phyloP scores from a whole-genome alignment of 2,113 vertebrate species.

The Drymodes brunneopygia region DNA sequence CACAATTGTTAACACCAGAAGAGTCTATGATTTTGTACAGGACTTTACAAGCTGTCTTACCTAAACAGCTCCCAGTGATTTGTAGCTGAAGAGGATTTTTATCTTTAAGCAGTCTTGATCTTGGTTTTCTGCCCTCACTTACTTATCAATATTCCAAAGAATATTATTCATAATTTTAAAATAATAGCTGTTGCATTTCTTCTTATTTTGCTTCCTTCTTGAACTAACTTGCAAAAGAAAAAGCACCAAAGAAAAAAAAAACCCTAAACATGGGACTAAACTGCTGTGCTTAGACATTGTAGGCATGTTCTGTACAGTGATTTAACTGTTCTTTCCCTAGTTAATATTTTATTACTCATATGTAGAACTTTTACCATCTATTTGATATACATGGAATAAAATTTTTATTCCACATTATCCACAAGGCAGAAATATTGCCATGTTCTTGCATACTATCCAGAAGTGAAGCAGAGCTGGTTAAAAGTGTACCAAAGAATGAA shows the following conservation, averaged over 20 bases:
- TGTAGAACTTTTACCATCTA: background rate
- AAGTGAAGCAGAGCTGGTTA: background rate
- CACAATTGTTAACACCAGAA: background rate
- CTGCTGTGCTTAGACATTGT: background rate
- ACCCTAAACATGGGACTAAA: fast-evolving
- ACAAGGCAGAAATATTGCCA: background rate
- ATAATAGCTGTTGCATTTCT: background rate
- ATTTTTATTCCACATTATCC: background rate
- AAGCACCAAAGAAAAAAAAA: background rate
- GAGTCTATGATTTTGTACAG: background rate
- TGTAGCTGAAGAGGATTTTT: background rate
- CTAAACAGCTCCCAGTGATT: background rate
- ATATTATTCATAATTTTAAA: background rate
- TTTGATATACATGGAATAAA: background rate
- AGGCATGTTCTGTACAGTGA: background rate
- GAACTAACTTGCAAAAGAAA: background rate
- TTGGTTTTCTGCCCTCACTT: background rate
- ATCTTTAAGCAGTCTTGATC: background rate
- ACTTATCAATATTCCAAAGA: background rate
- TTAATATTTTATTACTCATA: background rate
- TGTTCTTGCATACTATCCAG: background rate
- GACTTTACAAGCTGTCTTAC: background rate
- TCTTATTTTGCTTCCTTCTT: background rate
- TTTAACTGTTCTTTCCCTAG: background rate
- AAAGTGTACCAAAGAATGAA: background rate